Evolutionary conservation across 2,888 invertebrate genomes (phyloP).

Genomic region (Megalurothrips usitatus): DNA sequence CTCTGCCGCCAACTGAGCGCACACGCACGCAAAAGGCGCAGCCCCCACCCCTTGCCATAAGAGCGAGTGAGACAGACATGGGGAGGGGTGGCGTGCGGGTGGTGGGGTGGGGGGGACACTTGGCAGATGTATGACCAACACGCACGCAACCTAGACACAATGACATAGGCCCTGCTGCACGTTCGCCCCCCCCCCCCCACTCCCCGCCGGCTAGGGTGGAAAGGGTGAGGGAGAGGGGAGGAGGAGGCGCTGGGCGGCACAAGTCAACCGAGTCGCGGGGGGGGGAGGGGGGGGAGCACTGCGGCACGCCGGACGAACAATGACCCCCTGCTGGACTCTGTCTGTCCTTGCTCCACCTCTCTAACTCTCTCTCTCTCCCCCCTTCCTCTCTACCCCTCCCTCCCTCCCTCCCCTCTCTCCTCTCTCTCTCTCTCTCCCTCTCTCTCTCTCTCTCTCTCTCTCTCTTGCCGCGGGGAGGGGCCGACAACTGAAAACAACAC

Average conservation of each 20-base stretch:
- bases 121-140: conserved; percentile 8
- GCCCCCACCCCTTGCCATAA: background rate
- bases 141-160: conserved; percentile 14
- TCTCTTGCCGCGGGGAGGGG: background rate
- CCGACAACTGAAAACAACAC: background rate
- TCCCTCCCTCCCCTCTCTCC: background rate
- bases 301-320: too few species aligned
- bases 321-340: too few species aligned
- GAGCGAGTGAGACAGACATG: background rate
- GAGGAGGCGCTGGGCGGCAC: too few species aligned
- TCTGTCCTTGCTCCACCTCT: too few species aligned
- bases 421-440: background rate
- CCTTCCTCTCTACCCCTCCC: too few species aligned
- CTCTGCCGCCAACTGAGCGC: too few species aligned
- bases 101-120: background rate
- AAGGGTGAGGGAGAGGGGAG: too few species aligned
- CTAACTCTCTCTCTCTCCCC: background rate
- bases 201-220: too few species aligned
- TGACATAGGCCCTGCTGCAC: background rate
- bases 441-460: background rate
- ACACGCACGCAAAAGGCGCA: too few species aligned
- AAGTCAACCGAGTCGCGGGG: too few species aligned
- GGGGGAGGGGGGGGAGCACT: too few species aligned
- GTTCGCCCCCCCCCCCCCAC: background rate
- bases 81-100: background rate